Percentiles rank a stretch among this genome's conserved stretches.
Evolutionary conservation across 2,888 invertebrate genomes (phyloP).

Genomic region (Orchesellides sinensis): DNA sequence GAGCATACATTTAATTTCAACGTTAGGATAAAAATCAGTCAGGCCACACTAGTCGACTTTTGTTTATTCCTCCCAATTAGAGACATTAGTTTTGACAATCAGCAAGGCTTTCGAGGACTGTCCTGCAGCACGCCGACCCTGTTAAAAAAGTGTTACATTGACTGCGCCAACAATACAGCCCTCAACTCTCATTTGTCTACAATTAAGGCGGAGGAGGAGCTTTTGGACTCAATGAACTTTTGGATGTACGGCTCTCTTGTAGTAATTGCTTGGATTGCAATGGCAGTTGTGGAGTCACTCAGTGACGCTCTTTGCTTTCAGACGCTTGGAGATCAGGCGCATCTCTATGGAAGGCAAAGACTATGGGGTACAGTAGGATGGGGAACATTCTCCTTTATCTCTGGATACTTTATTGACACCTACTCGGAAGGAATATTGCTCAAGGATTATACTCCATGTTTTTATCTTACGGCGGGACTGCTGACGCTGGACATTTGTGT

Average conservation of each 20-base stretch:
- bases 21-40: conserved; percentile 39
- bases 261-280: conserved; percentile 88
- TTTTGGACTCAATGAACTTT: conserved; percentile 80
- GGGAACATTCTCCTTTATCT: conserved; percentile 86
- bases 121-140: conserved; percentile 47
- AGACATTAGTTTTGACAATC: conserved; percentile 62
- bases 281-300: conserved; percentile 91
- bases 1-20: conserved; percentile 37
- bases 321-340: conserved; percentile 85
- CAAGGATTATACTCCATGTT: conserved; percentile 89
- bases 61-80: conserved; percentile 68
- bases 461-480: conserved; percentile 82
- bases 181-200: conserved; percentile 71
- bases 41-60: conserved; percentile 12
- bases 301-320: conserved; percentile 94
- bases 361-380: conserved; percentile 93
- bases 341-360: conserved; percentile 89
- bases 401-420: conserved; percentile 87
- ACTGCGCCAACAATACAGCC: conserved; percentile 69
- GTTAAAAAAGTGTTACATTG: conserved; percentile 67
- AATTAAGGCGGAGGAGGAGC: conserved; percentile 63
- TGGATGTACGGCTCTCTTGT: conserved; percentile 88
- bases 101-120: conserved; percentile 50
- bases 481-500: conserved; percentile 70
- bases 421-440: conserved; percentile 82